A percentile compares a stretch with the other conserved stretches of the same genome.
These are phyloP conservation scores for Napeogenes inachia DNA, from an alignment of 2,888 invertebrate species.

Conservation along the genomic window DNA sequence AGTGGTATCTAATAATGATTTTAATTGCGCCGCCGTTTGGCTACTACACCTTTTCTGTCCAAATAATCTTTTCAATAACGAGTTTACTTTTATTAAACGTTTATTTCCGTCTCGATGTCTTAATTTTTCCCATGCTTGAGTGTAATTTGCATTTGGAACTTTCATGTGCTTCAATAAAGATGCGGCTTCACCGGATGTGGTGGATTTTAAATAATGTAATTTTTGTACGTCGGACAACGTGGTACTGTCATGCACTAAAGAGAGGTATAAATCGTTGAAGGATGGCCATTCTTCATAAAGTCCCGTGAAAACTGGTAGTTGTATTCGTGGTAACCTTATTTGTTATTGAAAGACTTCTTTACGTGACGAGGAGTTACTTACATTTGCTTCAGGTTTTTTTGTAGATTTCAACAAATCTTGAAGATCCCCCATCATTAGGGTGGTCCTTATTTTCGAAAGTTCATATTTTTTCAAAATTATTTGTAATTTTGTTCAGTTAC, in stretches of 20 bases:
- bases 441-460: too few species aligned
- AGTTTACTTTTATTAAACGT: too few species aligned
- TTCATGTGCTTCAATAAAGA: constrained; percentile 21
- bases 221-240: constrained; percentile 26
- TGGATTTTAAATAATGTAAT: constrained; percentile 29
- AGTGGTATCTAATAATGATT: too few species aligned
- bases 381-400: background rate
- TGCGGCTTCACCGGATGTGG: constrained; percentile 28
- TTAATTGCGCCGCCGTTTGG: too few species aligned
- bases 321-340: constrained; percentile 3
- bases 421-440: constrained; percentile 3
- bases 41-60: too few species aligned
- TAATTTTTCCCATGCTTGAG: constrained; percentile 12
- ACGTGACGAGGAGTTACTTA: background rate
- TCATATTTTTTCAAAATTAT: too few species aligned
- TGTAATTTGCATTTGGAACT: constrained; percentile 25
- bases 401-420: background rate
- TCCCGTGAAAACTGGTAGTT: background rate
- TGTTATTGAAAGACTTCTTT: background rate
- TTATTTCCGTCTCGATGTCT: too few species aligned
- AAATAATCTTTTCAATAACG: too few species aligned
- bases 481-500: too few species aligned
- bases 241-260: constrained; percentile 8
- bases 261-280: constrained; percentile 1
- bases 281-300: constrained; percentile 8